Percentiles rank a stretch among this genome's conserved stretches.
phyloP scores from a whole-genome alignment of 2,113 vertebrate genomes.

The Anser cygnoides region DNA sequence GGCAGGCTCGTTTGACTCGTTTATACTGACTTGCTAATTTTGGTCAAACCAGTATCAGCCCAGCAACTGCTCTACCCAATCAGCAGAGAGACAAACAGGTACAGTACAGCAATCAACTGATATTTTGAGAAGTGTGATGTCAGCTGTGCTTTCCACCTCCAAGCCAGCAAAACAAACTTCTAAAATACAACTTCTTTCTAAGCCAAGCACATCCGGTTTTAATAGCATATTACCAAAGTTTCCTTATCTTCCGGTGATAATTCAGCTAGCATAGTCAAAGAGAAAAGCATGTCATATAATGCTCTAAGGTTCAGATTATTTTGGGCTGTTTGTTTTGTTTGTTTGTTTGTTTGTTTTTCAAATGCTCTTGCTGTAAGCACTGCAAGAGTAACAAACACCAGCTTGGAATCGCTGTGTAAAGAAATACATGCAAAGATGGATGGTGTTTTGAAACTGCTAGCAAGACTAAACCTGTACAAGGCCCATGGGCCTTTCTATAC shows the following conservation, averaged over 20 bases:
- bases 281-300: background rate
- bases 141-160: slow-evolving; percentile 38
- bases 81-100: slow-evolving; percentile 62
- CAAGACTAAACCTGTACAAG: background rate
- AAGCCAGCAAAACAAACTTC: slow-evolving; percentile 58
- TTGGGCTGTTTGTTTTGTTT: background rate
- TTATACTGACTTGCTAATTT: slow-evolving; percentile 70
- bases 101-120: slow-evolving; percentile 26
- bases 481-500: background rate
- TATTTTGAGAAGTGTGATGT: slow-evolving; percentile 52
- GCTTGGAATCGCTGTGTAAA: background rate
- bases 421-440: background rate
- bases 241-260: slow-evolving; percentile 28
- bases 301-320: background rate
- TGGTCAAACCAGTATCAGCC: slow-evolving; percentile 64
- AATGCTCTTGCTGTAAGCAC: background rate
- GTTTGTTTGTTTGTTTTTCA: background rate
- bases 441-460: background rate
- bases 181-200: slow-evolving; percentile 28
- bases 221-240: background rate
- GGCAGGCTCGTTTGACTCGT: slow-evolving; percentile 68
- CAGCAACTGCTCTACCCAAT: slow-evolving; percentile 67
- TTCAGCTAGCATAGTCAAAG: background rate
- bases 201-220: slow-evolving; percentile 18
- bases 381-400: background rate